These are phyloP conservation scores for Diorhabda elongata DNA, from an alignment of 1,140 invertebrate genomes.

Conservation along the genomic window DNA sequence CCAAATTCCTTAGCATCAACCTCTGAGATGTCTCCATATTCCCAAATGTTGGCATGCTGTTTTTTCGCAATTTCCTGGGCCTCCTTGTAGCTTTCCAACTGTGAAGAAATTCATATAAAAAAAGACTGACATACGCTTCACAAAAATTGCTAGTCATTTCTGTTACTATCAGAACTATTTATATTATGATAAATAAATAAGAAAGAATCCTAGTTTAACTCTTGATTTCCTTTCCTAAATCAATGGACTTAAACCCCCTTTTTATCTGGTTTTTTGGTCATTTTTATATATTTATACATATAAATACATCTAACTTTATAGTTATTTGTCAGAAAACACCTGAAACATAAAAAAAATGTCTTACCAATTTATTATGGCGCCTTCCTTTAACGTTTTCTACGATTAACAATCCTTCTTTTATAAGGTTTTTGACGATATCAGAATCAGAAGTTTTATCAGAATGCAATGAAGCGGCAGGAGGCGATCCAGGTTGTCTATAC, in stretches of 20 bases:
- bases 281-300: too few relatives aligned
- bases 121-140: neutral
- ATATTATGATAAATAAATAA: too few relatives aligned
- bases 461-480: constrained; percentile 69
- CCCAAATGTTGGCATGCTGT: constrained; percentile 84
- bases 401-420: constrained; percentile 81
- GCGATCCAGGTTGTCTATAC: constrained; percentile 55
- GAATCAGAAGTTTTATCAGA: constrained; percentile 66
- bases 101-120: neutral
- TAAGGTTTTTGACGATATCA: constrained; percentile 79
- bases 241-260: neutral
- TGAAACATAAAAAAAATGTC: neutral
- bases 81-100: constrained; percentile 74
- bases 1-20: constrained; percentile 93
- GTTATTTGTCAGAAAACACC: too few relatives aligned
- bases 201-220: too few relatives aligned
- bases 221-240: neutral
- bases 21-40: constrained; percentile 93
- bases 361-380: constrained; percentile 72
- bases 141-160: too few relatives aligned
- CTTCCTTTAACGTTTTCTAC: constrained; percentile 78
- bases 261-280: too few relatives aligned
- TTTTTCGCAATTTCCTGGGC: constrained; percentile 83
- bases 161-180: too few relatives aligned
- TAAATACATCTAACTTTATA: too few relatives aligned